Conservation (phyloP, 2,797 vertebrate genomes). For the Anguilla obscura region DNA sequence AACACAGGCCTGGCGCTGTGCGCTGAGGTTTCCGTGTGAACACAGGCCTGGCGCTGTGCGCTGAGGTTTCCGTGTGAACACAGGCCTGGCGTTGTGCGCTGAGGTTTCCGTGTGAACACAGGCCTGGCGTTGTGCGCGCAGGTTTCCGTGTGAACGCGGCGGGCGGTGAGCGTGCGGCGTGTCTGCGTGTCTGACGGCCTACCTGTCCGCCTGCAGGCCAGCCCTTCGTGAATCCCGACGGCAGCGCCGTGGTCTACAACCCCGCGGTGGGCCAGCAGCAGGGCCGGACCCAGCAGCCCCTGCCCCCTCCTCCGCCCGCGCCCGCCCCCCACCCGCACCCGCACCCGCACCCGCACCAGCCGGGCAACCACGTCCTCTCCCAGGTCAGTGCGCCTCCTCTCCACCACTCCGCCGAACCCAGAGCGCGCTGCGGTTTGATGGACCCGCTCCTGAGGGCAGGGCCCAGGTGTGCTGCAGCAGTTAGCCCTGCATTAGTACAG, state of each 20-base stretch:
- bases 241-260: slow-evolving; percentile 87
- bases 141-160: too few species aligned
- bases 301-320: slow-evolving; percentile 61
- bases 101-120: too few species aligned
- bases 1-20: too few species aligned
- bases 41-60: too few species aligned
- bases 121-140: too few species aligned
- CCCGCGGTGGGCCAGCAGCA: slow-evolving; percentile 81
- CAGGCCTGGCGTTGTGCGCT: too few species aligned
- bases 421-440: neutral
- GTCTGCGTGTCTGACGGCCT: neutral
- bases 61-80: too few species aligned
- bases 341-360: slow-evolving; percentile 72
- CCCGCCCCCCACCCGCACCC: slow-evolving; percentile 66
- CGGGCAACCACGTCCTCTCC: slow-evolving; percentile 75
- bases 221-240: slow-evolving; percentile 89
- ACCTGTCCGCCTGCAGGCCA: slow-evolving; percentile 73
- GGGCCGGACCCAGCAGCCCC: slow-evolving; percentile 74
- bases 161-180: too few species aligned
- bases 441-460: too few species aligned
- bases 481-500: neutral
- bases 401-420: neutral
- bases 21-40: too few species aligned
- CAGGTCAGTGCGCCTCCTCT: slow-evolving; percentile 70
- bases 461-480: neutral